phyloP scores from a whole-genome alignment of 2,888 invertebrate species.

The Cephalotes varians region DNA sequence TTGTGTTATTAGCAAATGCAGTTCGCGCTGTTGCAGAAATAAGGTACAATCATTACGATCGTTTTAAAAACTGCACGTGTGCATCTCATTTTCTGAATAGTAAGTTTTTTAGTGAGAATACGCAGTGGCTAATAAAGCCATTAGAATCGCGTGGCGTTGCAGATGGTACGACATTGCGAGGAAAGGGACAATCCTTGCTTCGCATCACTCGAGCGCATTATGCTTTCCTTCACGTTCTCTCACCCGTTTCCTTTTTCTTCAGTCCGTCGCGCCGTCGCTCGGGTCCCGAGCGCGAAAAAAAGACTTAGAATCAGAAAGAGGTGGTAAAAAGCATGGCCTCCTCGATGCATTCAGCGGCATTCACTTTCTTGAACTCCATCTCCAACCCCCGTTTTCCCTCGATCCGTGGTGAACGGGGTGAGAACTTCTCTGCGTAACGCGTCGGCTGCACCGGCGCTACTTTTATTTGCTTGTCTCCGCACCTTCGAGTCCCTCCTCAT shows the following conservation, averaged over 20 bases:
- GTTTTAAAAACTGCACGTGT: neutral
- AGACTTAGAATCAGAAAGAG: constrained; percentile 55
- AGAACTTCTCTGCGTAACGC: constrained; percentile 71
- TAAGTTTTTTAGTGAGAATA: constrained; percentile 48
- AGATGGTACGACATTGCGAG: constrained; percentile 56
- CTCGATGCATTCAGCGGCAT: constrained; percentile 71
- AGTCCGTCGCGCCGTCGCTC: constrained; percentile 46
- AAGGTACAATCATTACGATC: neutral
- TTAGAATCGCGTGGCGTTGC: constrained; percentile 38
- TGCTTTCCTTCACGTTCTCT: constrained; percentile 65
- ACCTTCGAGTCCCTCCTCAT: constrained; percentile 30
- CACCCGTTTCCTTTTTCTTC: constrained; percentile 28
- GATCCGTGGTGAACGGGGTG: constrained; percentile 32
- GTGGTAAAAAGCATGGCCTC: constrained; percentile 70
- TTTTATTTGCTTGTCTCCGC: constrained; percentile 73
- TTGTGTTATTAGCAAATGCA: constrained; percentile 9
- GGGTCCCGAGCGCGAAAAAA: constrained; percentile 57
- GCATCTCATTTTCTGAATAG: constrained; percentile 17
- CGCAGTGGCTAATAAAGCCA: constrained; percentile 68
- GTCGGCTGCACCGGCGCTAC: constrained; percentile 75
- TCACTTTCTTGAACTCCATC: constrained; percentile 77
- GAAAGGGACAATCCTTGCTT: constrained; percentile 71
- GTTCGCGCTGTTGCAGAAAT: neutral
- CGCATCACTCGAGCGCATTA: constrained; percentile 70
- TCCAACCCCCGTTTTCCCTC: constrained; percentile 34